phyloP scores from a whole-genome alignment of 23 tunicate species.

The Phallusia fumigata region DNA sequence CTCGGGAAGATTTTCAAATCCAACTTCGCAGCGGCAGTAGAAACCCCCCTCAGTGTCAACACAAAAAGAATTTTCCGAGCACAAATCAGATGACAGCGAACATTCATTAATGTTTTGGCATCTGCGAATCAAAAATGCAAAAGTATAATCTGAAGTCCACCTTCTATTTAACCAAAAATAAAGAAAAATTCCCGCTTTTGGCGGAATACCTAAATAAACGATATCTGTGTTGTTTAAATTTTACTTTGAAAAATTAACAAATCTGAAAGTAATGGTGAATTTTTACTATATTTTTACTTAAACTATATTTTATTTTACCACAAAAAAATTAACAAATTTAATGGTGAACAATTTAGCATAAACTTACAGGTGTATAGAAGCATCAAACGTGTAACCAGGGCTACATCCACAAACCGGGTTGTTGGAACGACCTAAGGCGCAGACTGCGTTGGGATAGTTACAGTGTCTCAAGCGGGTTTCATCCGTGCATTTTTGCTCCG shows the following conservation, averaged over 20 bases:
- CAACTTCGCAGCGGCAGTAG: conserved; percentile 47
- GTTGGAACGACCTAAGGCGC: conserved; percentile 28
- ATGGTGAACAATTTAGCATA: not conserved
- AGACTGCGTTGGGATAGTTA: conserved; percentile 40
- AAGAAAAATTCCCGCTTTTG: too few relatives aligned
- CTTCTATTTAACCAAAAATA: too few relatives aligned
- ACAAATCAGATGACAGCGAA: conserved; percentile 19
- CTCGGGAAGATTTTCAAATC: conserved; percentile 40
- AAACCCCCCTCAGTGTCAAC: conserved; percentile 60
- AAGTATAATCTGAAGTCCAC: not conserved
- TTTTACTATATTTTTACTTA: too few relatives aligned
- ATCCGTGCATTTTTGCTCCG: conserved; percentile 42
- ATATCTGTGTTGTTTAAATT: too few relatives aligned
- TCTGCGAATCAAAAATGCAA: conserved; percentile 6
- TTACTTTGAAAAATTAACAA: too few relatives aligned
- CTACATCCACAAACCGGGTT: conserved; percentile 38
- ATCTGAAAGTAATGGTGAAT: too few relatives aligned
- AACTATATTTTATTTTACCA: too few relatives aligned
- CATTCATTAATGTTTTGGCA: conserved; percentile 81
- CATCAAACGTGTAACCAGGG: conserved; percentile 19
- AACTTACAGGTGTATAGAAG: not conserved
- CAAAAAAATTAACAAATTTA: too few relatives aligned
- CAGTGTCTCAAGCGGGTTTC: conserved; percentile 23
- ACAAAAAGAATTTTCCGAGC: conserved; percentile 41
- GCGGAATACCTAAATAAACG: too few relatives aligned